Percentiles rank a stretch among this genome's conserved stretches.
Evolutionary conservation across 2,113 vertebrate genomes (phyloP).

Genomic region (Microcebus ravelobensis): DNA sequence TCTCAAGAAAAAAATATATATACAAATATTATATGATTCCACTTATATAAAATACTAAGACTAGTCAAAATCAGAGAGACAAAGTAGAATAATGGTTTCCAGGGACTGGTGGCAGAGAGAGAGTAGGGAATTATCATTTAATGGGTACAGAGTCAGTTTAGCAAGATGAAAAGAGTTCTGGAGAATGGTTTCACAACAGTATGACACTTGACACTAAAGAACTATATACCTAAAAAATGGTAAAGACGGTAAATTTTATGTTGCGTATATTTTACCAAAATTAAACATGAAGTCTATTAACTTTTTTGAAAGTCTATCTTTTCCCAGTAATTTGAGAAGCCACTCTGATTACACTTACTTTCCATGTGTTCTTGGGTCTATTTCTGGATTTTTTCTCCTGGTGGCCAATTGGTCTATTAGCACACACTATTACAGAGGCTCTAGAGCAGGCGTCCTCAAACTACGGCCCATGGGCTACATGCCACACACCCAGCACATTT

Average conservation of each 20-base stretch:
- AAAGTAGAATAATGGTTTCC: not conserved
- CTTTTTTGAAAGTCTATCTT: not conserved
- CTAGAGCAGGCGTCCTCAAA: not conserved
- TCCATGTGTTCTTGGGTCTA: not conserved
- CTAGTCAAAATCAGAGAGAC: not conserved
- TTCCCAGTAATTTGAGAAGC: not conserved
- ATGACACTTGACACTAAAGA: not conserved
- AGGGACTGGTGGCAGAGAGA: not conserved
- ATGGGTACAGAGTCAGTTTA: not conserved
- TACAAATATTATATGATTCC: not conserved
- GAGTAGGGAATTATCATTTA: not conserved
- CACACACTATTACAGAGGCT: not conserved
- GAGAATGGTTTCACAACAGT: not conserved
- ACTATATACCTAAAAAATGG: not conserved
- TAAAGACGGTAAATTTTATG: not conserved
- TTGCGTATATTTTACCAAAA: not conserved
- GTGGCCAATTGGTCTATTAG: not conserved
- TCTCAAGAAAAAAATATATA: too few species aligned
- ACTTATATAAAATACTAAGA: not conserved
- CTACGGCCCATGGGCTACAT: too few species aligned
- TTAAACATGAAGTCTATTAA: not conserved
- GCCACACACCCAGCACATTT: too few species aligned
- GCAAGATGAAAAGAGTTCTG: not conserved
- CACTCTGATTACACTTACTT: not conserved
- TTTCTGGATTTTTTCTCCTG: not conserved